Evolutionary conservation across 1,140 invertebrate genomes (phyloP).

Genomic region (Drosophila elegans): DNA sequence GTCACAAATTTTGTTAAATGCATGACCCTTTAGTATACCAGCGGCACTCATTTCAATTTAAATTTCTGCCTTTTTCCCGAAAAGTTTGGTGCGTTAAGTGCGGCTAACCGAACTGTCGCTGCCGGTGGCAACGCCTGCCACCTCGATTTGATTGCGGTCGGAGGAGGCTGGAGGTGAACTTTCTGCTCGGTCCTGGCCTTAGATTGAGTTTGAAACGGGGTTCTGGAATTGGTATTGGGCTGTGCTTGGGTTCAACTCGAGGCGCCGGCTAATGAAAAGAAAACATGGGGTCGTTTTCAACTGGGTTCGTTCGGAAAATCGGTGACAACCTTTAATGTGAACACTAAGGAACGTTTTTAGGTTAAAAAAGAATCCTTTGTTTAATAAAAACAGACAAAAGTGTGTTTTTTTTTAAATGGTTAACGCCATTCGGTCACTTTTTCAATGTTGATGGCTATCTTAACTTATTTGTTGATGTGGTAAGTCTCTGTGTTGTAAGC

Average conservation of each 20-base stretch:
- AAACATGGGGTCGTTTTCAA: constrained; percentile 14
- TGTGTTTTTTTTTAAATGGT: too few relatives aligned
- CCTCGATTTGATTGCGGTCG: constrained; percentile 65
- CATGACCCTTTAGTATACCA: background rate
- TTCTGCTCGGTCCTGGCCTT: background rate
- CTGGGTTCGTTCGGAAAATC: background rate
- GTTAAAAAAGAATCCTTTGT: background rate
- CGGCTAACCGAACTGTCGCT: constrained; percentile 58
- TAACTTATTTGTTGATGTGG: too few relatives aligned
- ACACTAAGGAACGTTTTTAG: background rate
- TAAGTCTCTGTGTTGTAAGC: too few relatives aligned
- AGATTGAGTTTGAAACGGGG: constrained; percentile 4
- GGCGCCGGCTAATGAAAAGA: constrained; percentile 21
- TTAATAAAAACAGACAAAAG: background rate
- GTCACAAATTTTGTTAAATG: background rate
- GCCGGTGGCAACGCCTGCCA: constrained; percentile 23
- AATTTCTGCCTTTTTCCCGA: constrained; percentile 35
- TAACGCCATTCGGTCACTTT: too few relatives aligned
- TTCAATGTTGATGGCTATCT: too few relatives aligned
- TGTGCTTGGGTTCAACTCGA: constrained; percentile 1
- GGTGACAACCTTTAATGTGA: background rate
- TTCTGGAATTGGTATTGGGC: background rate
- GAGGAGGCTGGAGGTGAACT: background rate
- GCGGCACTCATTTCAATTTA: constrained; percentile 53
- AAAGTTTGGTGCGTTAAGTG: constrained; percentile 29